Evolutionary conservation across 2,113 vertebrate genomes (phyloP).

Genomic region (Microtus montanus): DNA sequence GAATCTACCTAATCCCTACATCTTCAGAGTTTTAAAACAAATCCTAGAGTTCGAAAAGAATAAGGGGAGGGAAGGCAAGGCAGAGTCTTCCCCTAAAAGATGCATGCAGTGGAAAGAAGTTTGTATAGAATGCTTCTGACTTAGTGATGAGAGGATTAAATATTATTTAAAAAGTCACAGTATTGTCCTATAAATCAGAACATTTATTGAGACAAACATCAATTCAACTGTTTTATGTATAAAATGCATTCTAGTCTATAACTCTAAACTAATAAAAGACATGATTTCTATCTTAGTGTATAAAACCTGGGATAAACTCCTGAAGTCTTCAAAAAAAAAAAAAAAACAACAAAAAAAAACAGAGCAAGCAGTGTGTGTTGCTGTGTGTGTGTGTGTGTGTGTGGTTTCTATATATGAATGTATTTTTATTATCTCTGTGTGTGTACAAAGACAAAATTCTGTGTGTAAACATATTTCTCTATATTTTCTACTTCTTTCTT

Average conservation of each 20-base stretch:
- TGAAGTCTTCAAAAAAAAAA: background rate
- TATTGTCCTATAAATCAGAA: background rate
- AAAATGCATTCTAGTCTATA: background rate
- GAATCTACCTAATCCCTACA: background rate
- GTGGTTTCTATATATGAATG: background rate
- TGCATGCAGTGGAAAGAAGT: background rate
- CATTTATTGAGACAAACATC: background rate
- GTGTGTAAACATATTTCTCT: background rate
- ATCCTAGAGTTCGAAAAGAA: background rate
- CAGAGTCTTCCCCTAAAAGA: too few species aligned
- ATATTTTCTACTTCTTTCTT: background rate
- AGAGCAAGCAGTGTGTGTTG: background rate
- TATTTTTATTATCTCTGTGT: background rate
- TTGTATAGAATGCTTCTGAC: background rate
- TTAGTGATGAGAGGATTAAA: background rate
- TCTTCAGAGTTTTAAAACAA: background rate
- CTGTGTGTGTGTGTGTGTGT: background rate
- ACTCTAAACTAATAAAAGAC: background rate
- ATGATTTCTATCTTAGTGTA: background rate
- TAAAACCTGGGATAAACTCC: background rate
- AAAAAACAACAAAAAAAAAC: background rate
- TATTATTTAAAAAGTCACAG: background rate
- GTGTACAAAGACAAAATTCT: background rate
- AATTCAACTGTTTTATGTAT: background rate
- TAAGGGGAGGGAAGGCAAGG: background rate